These are phyloP conservation scores for Drosophila murphyi DNA, from an alignment of 1,140 invertebrate species.

Conservation along the genomic window DNA sequence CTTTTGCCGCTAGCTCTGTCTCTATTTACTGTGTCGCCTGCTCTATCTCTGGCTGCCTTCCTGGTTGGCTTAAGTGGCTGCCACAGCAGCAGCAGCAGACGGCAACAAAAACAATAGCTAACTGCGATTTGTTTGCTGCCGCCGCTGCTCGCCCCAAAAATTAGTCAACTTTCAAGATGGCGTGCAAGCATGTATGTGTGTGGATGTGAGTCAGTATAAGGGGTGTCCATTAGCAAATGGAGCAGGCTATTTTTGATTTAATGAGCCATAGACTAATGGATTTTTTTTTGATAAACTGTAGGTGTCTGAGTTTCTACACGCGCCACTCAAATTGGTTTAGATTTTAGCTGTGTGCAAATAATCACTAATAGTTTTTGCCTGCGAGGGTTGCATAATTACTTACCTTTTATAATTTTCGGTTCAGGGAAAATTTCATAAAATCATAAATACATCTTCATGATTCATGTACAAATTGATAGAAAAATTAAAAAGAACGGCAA, in stretches of 20 bases:
- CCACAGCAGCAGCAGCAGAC: slow-evolving; percentile 32
- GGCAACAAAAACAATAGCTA: slow-evolving; percentile 49
- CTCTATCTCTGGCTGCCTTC: slow-evolving; percentile 38
- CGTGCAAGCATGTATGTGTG: slow-evolving; percentile 15
- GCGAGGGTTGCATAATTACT: slow-evolving; percentile 11
- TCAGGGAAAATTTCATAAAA: too few relatives aligned
- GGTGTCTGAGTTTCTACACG: slow-evolving; percentile 51
- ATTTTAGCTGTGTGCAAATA: slow-evolving; percentile 35
- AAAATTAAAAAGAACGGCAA: too few relatives aligned
- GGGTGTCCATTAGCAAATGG: slow-evolving; percentile 83
- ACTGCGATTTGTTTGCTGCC: slow-evolving; percentile 58
- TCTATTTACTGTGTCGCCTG: neutral
- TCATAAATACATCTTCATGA: neutral
- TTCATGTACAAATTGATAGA: too few relatives aligned
- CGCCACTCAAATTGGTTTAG: slow-evolving; percentile 40
- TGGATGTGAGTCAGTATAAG: slow-evolving; percentile 5
- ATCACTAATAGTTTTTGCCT: slow-evolving; percentile 27
- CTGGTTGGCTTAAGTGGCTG: slow-evolving; percentile 65
- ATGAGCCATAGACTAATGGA: slow-evolving; percentile 83
- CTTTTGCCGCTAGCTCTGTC: slow-evolving; percentile 34
- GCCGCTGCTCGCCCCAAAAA: slow-evolving; percentile 46
- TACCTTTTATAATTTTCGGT: neutral
- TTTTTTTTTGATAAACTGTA: slow-evolving; percentile 46
- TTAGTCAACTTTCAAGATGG: slow-evolving; percentile 69
- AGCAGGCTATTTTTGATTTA: slow-evolving; percentile 84